A percentile compares a stretch with the other conserved stretches of the same genome.
These are phyloP conservation scores for Phthorimaea operculella DNA, from an alignment of 1,140 invertebrate species.

Conservation along the genomic window DNA sequence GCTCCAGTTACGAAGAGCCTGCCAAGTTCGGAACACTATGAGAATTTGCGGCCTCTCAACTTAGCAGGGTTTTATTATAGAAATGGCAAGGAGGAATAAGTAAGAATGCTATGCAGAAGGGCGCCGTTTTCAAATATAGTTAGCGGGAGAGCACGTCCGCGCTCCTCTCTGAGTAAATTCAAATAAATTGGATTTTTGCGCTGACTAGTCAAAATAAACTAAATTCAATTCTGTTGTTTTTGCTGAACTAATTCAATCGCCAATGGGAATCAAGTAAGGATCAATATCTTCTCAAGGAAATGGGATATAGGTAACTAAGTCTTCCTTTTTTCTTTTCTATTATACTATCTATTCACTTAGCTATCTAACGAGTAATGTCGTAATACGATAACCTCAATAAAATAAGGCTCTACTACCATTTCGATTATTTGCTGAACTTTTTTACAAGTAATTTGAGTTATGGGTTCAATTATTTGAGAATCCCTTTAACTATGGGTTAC, in stretches of 20 bases:
- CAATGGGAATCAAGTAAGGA: constrained; percentile 21
- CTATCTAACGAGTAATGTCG: neutral
- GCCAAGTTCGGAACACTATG: neutral
- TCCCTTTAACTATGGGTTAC: no score
- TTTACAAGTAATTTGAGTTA: no score
- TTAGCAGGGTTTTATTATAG: constrained; percentile 25
- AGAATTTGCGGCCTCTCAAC: constrained; percentile 2
- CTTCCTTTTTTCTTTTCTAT: no score
- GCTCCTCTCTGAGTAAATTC: constrained; percentile 13
- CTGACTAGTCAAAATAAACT: neutral
- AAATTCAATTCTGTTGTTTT: neutral
- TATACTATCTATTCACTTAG: no score
- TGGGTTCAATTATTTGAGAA: no score
- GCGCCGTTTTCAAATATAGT: constrained; percentile 34
- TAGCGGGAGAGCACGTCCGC: constrained; percentile 17
- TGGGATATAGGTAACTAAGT: no score
- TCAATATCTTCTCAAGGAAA: neutral
- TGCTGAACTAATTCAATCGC: neutral
- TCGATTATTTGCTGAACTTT: neutral
- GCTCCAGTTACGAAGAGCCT: constrained; percentile 18
- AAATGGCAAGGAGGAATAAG: constrained; percentile 20
- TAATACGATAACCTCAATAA: neutral
- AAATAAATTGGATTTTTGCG: constrained; percentile 9
- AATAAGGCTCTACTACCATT: no score
- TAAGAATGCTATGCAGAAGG: constrained; percentile 13